Base-by-base conservation (phyloP, 2,113 vertebrate genomes). In the Gavia stellata region DNA sequence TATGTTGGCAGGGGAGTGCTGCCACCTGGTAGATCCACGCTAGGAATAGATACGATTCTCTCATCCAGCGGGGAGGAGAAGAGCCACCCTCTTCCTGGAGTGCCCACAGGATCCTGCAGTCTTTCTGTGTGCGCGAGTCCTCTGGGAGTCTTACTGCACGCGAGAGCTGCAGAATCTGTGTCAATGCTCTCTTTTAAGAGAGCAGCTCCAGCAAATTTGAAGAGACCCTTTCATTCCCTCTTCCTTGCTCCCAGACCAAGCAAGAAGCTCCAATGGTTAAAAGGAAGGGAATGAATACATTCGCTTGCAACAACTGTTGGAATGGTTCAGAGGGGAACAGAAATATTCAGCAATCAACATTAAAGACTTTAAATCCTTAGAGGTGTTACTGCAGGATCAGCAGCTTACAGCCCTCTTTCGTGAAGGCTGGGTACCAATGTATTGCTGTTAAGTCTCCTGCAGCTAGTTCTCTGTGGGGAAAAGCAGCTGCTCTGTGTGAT, bases 201-300 rank as follows among this genome's bases (percentile, higher is more conserved):
- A 95, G 90, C 96, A 86, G 93, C 91, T 90, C 42, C 74, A 86
- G 86, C 71, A 65, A 55, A 75, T 92, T 84, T 97, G 92, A 96
- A 96, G 95, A 96, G 96, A 94, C 91, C 94, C 91, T 97, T 96
- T 96, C 94, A 97, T 97, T 95, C 94, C 92, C 85, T 78, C 81
- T 83, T 90, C 77, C 86, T 84, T 47, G 42, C 75, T 91, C 80
- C 71, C 70, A 56, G 74, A 66, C 82, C 81, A 59, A 94, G 94
- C 73, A 40, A 95, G 97, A 97, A 92, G 92, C 91, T 96, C 95
- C 81, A 80, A 77, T 96, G 87, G 95, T 96, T 94, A 93, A 91
- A 90, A 91, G 68, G 78, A 94, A 72, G 13, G 82, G 71, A 96
- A 78, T 95, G 86, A 96, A 97, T 95, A 73, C n/a, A 1, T 81